phyloP scores from a whole-genome alignment of 2,113 vertebrate species.

The Podarcis raffonei region DNA sequence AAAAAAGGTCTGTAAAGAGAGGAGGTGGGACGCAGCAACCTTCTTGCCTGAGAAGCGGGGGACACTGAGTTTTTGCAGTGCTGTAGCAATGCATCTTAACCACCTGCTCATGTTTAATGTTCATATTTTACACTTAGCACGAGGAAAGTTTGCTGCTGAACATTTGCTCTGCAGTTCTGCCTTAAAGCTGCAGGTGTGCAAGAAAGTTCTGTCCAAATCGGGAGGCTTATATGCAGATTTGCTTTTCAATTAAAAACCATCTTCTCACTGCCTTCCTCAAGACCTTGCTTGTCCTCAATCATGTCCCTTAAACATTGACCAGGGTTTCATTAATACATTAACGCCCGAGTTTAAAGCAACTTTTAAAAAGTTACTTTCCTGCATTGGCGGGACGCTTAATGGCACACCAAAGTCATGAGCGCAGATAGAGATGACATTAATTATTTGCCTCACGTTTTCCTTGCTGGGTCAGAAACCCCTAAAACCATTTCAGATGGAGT shows the following conservation, averaged over 20 bases:
- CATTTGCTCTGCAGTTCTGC: neutral
- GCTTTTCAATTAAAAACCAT: slow-evolving; percentile 34
- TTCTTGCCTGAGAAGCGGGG: no score
- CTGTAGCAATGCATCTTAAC: neutral
- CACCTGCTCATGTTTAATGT: slow-evolving; percentile 26
- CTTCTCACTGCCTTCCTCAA: neutral
- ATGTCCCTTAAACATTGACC: slow-evolving; percentile 57
- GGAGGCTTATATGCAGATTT: slow-evolving; percentile 36
- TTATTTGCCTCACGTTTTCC: slow-evolving; percentile 68
- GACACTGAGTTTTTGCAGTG: neutral
- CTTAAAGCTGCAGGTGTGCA: slow-evolving; percentile 19
- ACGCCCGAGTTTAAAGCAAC: slow-evolving; percentile 67
- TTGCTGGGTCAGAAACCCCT: slow-evolving; percentile 66
- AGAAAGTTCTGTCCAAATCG: slow-evolving; percentile 12
- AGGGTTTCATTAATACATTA: slow-evolving; percentile 63
- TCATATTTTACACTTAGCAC: slow-evolving; percentile 41
- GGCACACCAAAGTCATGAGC: slow-evolving; percentile 62
- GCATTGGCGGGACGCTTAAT: slow-evolving; percentile 49
- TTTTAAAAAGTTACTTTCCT: slow-evolving; percentile 59
- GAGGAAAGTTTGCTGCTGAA: slow-evolving; percentile 31
- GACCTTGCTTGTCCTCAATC: neutral
- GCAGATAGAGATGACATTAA: slow-evolving; percentile 72
- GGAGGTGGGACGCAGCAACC: neutral
- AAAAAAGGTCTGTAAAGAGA: neutral
- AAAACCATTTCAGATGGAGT: slow-evolving; percentile 68